phyloP scores from a whole-genome alignment of 37 sponge, comb jelly and placozoan genomes.

The Ephydatia muelleri region DNA sequence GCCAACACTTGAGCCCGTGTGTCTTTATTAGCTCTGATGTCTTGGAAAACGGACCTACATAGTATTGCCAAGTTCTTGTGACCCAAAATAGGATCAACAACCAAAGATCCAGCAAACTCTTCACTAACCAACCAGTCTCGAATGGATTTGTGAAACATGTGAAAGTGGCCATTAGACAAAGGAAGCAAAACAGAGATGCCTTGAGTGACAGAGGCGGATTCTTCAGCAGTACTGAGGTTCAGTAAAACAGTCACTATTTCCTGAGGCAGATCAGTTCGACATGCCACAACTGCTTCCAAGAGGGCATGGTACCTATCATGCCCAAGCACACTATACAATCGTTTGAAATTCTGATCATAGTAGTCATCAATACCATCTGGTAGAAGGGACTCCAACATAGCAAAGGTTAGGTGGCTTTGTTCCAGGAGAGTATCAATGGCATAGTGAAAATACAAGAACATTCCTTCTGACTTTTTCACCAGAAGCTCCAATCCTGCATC shows the following conservation, averaged over 20 bases:
- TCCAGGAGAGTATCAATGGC: constrained; percentile 21
- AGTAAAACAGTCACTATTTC: constrained; percentile 6
- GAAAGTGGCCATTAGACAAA: neutral
- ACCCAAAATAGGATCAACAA: neutral
- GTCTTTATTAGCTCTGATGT: neutral
- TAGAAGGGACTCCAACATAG: constrained; percentile 20
- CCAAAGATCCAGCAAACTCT: constrained; percentile 3
- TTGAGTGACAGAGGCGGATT: neutral
- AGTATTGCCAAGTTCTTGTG: constrained; percentile 6
- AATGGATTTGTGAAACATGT: constrained; percentile 39
- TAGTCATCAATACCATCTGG: constrained; percentile 60
- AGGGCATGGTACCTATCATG: constrained; percentile 15
- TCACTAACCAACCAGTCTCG: constrained; percentile 30
- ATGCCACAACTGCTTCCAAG: constrained; percentile 22
- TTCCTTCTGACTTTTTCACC: constrained; percentile 46
- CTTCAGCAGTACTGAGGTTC: neutral
- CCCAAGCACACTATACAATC: constrained; percentile 3
- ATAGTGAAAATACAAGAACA: constrained; percentile 57
- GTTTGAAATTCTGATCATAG: constrained; percentile 33
- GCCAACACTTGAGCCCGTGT: neutral
- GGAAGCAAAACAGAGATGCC: constrained; percentile 17
- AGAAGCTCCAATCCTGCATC: constrained; percentile 21
- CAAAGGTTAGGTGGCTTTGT: neutral
- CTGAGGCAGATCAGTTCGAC: constrained; percentile 7
- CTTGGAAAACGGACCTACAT: neutral